Evolutionary conservation across 2,113 vertebrate genomes (phyloP).

Genomic region (Lipotes vexillifer): DNA sequence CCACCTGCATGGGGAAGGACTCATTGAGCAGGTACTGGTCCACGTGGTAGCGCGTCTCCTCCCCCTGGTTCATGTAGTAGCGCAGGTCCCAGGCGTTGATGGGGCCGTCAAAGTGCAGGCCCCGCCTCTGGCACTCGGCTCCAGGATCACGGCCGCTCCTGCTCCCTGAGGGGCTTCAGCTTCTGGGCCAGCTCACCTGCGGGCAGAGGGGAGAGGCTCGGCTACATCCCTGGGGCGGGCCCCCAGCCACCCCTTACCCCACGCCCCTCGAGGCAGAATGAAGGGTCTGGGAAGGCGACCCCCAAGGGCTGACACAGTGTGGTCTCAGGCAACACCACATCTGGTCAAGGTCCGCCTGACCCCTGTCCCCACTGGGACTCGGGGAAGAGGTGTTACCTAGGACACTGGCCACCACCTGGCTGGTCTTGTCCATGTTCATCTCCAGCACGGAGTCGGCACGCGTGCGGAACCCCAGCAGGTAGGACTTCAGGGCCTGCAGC

Average conservation of each 20-base stretch:
- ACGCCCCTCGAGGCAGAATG: not conserved
- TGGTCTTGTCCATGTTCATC: constrained; percentile 98
- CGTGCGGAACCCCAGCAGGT: constrained; percentile 89
- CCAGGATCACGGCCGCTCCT: constrained; percentile 88
- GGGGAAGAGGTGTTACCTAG: constrained; percentile 81
- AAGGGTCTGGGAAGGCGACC: rapidly evolving
- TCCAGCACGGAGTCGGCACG: constrained; percentile 95
- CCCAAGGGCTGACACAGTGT: not conserved
- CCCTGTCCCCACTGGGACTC: too few species aligned
- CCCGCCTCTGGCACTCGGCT: constrained; percentile 87
- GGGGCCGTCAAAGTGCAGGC: constrained; percentile 81
- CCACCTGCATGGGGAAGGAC: constrained; percentile 97
- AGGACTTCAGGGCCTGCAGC: constrained; percentile 89
- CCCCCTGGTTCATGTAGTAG: constrained; percentile 98
- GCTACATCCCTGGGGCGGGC: rapidly evolving
- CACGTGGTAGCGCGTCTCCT: constrained; percentile 93
- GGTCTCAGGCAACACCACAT: not conserved
- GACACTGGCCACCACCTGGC: constrained; percentile 86
- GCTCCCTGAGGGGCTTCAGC: constrained; percentile 91
- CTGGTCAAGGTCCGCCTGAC: not conserved
- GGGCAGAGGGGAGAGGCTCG: not conserved
- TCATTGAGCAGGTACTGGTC: constrained; percentile 97
- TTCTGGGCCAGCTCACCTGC: constrained; percentile 91
- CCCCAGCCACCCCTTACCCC: too few species aligned
- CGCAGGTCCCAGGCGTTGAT: constrained; percentile 96